phyloP scores from a whole-genome alignment of 92 coral and sea anemone genomes.

The Zoanthus sociatus region DNA sequence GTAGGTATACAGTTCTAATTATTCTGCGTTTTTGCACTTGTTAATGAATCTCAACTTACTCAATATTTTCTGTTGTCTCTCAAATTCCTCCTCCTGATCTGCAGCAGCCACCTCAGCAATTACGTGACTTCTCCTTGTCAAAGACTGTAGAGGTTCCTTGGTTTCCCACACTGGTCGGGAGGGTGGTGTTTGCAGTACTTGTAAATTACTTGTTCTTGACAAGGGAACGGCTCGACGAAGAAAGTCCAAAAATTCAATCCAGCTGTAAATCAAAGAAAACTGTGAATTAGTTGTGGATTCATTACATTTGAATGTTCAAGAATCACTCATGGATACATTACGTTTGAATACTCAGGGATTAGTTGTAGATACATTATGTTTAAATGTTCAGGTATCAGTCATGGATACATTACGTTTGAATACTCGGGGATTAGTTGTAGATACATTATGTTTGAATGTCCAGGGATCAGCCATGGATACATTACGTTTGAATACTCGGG shows the following conservation, averaged over 20 bases:
- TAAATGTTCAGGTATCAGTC: too few species aligned
- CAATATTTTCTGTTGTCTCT: conserved; percentile 58
- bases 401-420: too few species aligned
- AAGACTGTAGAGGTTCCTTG: conserved; percentile 71
- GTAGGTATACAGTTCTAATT: too few species aligned
- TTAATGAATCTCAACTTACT: conserved; percentile 26
- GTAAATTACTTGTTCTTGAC: conserved; percentile 45
- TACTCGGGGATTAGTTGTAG: too few species aligned
- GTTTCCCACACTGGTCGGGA: conserved; percentile 86
- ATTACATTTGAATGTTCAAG: too few species aligned
- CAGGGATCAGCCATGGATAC: too few species aligned
- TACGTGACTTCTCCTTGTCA: conserved; percentile 53
- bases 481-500: too few species aligned
- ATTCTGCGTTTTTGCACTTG: too few species aligned
- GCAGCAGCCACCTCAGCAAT: conserved; percentile 47
- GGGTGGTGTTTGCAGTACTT: conserved; percentile 68
- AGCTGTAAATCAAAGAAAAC: conserved; percentile 32
- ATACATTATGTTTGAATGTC: too few species aligned
- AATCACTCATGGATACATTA: too few species aligned
- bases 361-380: too few species aligned
- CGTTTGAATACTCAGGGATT: too few species aligned
- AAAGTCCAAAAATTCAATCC: conserved; percentile 79
- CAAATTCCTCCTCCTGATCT: conserved; percentile 61
- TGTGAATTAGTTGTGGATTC: not conserved
- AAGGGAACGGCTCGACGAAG: conserved; percentile 85